These are phyloP conservation scores for Mythimna lalbum DNA, from an alignment of 2,888 invertebrate genomes.

Conservation along the genomic window DNA sequence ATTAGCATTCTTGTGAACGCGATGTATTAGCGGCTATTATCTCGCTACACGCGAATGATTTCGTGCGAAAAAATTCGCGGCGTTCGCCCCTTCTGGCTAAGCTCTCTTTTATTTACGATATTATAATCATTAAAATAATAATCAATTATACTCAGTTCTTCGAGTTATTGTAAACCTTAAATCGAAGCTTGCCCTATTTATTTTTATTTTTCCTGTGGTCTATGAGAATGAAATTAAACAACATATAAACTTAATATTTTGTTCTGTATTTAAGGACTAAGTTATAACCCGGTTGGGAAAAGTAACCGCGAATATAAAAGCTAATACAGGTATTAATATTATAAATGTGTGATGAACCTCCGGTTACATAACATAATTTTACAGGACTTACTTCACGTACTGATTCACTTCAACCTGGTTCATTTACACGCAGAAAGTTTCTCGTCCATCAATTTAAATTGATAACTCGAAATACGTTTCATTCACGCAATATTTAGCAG, in stretches of 20 bases:
- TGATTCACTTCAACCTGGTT: not conserved
- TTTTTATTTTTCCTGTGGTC: too few species aligned
- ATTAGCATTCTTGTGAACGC: too few species aligned
- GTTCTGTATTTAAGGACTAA: not conserved
- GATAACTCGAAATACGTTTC: not conserved
- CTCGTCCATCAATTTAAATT: not conserved
- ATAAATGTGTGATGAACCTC: not conserved
- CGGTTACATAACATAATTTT: not conserved
- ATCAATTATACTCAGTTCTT: too few species aligned
- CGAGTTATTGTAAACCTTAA: too few species aligned
- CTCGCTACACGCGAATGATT: too few species aligned
- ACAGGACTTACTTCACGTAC: conserved; percentile 6
- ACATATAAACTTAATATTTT: not conserved
- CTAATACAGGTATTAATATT: not conserved
- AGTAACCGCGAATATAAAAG: not conserved
- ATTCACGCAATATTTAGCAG: not conserved
- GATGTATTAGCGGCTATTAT: too few species aligned
- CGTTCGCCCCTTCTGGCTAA: too few species aligned
- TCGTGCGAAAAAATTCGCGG: too few species aligned
- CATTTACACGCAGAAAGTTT: not conserved
- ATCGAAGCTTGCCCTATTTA: too few species aligned
- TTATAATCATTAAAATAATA: too few species aligned
- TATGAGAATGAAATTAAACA: too few species aligned
- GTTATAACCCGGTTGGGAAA: conserved; percentile 7
- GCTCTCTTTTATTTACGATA: too few species aligned